Base-by-base conservation (phyloP, 2,888 invertebrate genomes). In the Therioaphis trifolii region DNA sequence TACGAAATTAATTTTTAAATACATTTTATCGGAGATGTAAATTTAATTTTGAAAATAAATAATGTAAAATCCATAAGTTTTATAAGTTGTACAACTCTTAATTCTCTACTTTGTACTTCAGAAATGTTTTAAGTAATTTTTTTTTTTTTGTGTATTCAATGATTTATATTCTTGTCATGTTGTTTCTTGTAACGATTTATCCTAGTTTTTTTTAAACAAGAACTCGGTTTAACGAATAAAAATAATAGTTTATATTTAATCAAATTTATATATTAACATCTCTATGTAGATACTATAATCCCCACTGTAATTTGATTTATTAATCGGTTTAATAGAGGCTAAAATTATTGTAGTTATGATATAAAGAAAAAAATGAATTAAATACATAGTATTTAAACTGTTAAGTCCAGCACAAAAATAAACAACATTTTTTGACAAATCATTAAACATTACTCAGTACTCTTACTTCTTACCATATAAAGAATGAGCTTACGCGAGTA, bases 351-450 rank as follows among this genome's bases (percentile, higher is more conserved):
- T 21, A 15, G 11, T 0, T 2, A 58, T 55, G 21, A 24, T 49
- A 2, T 2, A 35, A 35, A 35, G n/a, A 24, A 0, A n/a, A 27
- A 75, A 75, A 43, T 5, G 27, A 75, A 58, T 15, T 27, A 4
- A 74, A 27, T 15, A 61, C 21, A 75, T n/a, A 61, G 27, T 12
- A 61, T 61, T 61, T 61, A 12, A 27, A 75, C 15, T 75, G 7
- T 15, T 71, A 21, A 24, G 58, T 58, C 24, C 21, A 21, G 3
- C 69, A 43, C 24, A 29, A 55, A 79, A 79, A 52, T 58, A 29
- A 52, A 49, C 55, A 40, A 40, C 69, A 82, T 61, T 72, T 61
- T 14, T 1, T 29, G n/a, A 72, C 29, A 58, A 72, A 72, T 82
- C 61, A 46, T n/a, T 15, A 27, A 72, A 43, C 29, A 72, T 82